Evolutionary conservation across 1,140 invertebrate species (phyloP).

Genomic region (Eubasilissa regina): DNA sequence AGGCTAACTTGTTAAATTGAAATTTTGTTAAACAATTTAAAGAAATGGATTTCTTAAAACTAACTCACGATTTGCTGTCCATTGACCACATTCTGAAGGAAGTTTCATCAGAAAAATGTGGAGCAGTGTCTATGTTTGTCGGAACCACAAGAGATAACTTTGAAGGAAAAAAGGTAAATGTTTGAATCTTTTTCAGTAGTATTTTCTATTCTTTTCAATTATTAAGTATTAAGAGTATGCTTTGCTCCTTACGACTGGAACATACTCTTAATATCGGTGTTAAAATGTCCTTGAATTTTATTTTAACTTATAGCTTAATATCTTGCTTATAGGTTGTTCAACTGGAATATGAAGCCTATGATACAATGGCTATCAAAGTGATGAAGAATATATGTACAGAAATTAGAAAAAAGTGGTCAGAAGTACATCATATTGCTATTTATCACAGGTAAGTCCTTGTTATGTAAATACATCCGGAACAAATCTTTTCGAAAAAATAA

Average conservation of each 20-base stretch:
- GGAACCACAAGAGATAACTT: slow-evolving; percentile 94
- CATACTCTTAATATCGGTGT: no score
- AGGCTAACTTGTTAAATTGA: slow-evolving; percentile 74
- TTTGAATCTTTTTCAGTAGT: not conserved
- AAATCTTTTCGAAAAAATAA: no score
- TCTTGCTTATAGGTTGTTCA: slow-evolving; percentile 76
- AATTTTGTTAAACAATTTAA: slow-evolving; percentile 39
- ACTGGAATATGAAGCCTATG: slow-evolving; percentile 95
- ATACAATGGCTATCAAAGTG: slow-evolving; percentile 90
- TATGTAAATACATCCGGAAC: no score
- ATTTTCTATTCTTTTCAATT: no score
- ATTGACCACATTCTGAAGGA: slow-evolving; percentile 79
- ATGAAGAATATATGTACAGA: slow-evolving; percentile 85
- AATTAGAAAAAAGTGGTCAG: slow-evolving; percentile 80
- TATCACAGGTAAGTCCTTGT: slow-evolving; percentile 79
- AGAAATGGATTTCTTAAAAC: slow-evolving; percentile 77
- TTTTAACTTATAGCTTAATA: not conserved
- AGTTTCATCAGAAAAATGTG: slow-evolving; percentile 83
- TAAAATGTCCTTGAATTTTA: no score
- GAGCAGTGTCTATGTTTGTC: slow-evolving; percentile 91
- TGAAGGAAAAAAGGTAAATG: slow-evolving; percentile 82
- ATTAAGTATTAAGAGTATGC: no score
- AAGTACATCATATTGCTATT: slow-evolving; percentile 85
- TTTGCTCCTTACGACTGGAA: no score
- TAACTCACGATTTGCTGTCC: slow-evolving; percentile 80